Base-by-base conservation (phyloP, 2,888 invertebrate species). In the Eupithecia tripunctaria region DNA sequence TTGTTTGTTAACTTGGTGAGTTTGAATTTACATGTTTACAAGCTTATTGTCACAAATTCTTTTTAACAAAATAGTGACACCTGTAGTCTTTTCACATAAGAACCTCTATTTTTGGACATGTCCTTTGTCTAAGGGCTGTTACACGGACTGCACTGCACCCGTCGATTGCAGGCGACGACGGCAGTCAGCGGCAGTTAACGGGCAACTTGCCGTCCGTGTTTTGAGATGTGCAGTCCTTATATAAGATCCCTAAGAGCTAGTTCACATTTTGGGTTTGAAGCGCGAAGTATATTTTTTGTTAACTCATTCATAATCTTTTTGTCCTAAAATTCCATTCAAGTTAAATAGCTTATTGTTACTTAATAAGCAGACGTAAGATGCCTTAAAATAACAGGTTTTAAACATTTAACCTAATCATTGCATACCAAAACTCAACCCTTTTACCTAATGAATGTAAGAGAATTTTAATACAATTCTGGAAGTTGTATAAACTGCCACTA, bases 1-100 rank as follows among this genome's bases (percentile, higher is more conserved):
- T 82, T 94, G 4, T 95, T 95, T 83, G 93, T 93, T 8, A 95
- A 95, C 83, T 84, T 95, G 92, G 95, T 95, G 84, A 89, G 91
- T 83, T 60, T 47, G 15, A n/a, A 21, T 36, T 32, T 15, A 62
- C 0, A 21, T 60, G 2, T 60, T 25, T 59, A 27, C 7, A 60
- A 25, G 25, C 25, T 56, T 25, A 25, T 56, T 25, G 21, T 3
- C 21, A 51, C 2, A 1, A 1, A 8, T 21, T 51, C 12, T 21
- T 56, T 56, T 51, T 12, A 51, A 12, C 4, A 14, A 14, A 51
- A 56, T 56, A 56, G 21, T 41, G 18, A 41, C 4, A 6, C 15
- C 18, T 18, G 15, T 14, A 15, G 41, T 41, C 6, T 38, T 14
- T 38, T 38, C 1, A 32, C 4, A 0, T 36, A 5, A 36, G 3